Base-by-base conservation (phyloP, 2,888 invertebrate genomes). In the Hipparchia sbordonii region DNA sequence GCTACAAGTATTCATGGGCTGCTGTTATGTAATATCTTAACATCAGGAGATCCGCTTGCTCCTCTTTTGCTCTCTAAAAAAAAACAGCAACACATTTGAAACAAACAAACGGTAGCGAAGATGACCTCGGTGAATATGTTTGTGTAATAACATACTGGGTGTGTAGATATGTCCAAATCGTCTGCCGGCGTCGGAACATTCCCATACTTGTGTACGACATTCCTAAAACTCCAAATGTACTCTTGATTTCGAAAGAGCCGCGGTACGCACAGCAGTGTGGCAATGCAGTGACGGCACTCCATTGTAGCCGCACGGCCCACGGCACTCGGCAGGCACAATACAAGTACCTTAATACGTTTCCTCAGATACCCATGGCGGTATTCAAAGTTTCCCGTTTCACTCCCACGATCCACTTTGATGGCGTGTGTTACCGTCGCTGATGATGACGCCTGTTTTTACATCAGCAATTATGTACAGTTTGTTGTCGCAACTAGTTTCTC, bases 401-500 rank as follows among this genome's bases (percentile, higher is more conserved):
- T 93, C 93, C 91, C 93, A 93, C 93, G 93, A 89, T 90, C 91
- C 86, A 92, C 85, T 91, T 93, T 81, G 82, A 79, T 84, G 87
- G 86, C 88, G 89, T 91, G 89, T 91, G 87, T 86, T 91, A 89
- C 88, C 87, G 84, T 83, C 72, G 87, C 84, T 87, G 88, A 87
- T 89, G 89, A 90, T 90, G 91, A 87, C 86, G 88, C 86, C 84
- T 85, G 89, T 91, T 92, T 92, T 91, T 91, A 90, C 92, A 90
- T 91, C 87, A 89, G 87, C 89, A 90, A 92, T 92, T 93, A 92
- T 90, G 86, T 88, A 89, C 90, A 89, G 90, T 90, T 90, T 85
- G 85, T 86, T 85, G 86, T 82, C 84, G 72, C 74, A 74, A 70
- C 62, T 72, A 86, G 88, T 90, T 89, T 92, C 91, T 91, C 92